phyloP scores from a whole-genome alignment of 2,888 invertebrate genomes.

The Lochmaea capreae region DNA sequence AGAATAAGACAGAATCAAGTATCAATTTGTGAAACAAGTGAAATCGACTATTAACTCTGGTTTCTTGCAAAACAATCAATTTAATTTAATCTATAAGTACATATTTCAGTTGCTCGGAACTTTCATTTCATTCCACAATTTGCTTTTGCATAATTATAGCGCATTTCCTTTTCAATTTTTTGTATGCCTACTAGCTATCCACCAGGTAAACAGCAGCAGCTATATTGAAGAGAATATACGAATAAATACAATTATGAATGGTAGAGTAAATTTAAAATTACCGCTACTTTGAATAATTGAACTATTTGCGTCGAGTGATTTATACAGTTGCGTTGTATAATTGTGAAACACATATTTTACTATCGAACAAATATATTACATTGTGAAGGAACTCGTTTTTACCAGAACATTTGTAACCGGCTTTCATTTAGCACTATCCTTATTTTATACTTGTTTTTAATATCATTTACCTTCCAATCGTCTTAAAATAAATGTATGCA shows the following conservation, averaged over 20 bases:
- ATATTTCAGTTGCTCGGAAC: slow-evolving; percentile 1
- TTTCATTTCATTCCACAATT: slow-evolving; percentile 7
- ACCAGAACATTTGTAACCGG: background rate
- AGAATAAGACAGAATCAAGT: background rate
- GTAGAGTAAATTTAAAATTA: background rate
- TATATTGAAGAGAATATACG: background rate
- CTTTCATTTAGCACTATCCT: background rate
- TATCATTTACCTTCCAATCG: background rate
- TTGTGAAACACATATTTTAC: background rate
- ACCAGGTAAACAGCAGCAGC: background rate
- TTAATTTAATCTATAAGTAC: background rate
- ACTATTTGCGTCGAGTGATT: background rate
- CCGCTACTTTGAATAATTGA: background rate
- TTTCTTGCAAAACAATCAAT: slow-evolving; percentile 8
- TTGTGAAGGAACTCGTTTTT: background rate
- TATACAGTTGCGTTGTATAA: background rate
- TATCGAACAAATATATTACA: background rate
- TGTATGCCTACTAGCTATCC: background rate
- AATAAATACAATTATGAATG: slow-evolving; percentile 1
- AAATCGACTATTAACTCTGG: background rate
- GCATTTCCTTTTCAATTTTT: background rate
- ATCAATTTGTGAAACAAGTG: background rate
- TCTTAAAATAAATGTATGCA: no score
- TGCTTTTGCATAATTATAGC: slow-evolving; percentile 6
- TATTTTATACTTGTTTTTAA: background rate